These are phyloP conservation scores for Amphiura filiformis DNA, from an alignment of 35 echinoderm and acorn worm species.

Conservation along the genomic window DNA sequence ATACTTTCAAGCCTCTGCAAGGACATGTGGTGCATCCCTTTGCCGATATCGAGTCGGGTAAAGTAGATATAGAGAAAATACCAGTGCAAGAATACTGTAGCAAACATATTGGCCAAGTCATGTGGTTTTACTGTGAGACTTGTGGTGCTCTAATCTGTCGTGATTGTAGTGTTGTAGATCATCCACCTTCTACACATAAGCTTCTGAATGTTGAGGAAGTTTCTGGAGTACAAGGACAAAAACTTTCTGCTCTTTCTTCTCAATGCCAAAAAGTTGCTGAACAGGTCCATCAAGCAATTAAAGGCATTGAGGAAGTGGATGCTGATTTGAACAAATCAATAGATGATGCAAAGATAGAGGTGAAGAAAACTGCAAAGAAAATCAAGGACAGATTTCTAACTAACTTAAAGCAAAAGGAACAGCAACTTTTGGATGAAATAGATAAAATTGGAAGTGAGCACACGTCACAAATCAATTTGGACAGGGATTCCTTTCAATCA, in stretches of 20 bases:
- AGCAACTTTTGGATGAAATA: neutral
- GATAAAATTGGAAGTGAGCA: neutral
- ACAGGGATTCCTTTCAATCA: neutral
- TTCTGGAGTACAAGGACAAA: too few species aligned
- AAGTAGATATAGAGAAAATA: neutral
- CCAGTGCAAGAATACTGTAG: neutral
- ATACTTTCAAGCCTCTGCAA: neutral
- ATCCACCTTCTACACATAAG: neutral
- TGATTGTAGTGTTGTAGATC: constrained; percentile 22
- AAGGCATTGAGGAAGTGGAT: too few species aligned
- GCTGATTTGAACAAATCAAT: too few species aligned
- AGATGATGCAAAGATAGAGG: neutral
- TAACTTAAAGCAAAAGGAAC: neutral
- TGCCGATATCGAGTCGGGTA: neutral
- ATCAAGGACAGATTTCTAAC: neutral
- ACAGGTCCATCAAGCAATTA: too few species aligned
- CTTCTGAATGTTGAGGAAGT: neutral
- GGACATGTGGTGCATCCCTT: constrained; percentile 1
- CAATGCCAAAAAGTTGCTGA: too few species aligned
- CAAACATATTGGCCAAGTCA: neutral
- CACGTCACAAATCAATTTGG: neutral
- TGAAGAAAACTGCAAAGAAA: neutral
- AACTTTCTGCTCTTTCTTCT: too few species aligned
- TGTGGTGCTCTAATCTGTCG: constrained; percentile 29
- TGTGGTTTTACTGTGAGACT: constrained; percentile 25